Evolutionary conservation across 2,888 invertebrate genomes (phyloP).

Genomic region (Spisula solida): DNA sequence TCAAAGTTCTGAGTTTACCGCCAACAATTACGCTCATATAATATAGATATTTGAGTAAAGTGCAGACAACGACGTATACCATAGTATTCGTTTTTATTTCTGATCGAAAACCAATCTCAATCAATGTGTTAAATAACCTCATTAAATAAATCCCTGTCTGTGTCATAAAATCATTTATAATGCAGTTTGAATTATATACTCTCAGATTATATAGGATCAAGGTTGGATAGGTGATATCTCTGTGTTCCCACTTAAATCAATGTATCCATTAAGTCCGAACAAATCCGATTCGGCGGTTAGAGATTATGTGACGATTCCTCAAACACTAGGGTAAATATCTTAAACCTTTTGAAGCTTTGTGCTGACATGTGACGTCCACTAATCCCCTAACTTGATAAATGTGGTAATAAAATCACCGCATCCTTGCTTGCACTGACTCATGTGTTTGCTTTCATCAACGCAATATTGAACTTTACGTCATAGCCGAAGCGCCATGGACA

Average conservation of each 20-base stretch:
- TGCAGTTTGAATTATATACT: slow-evolving; percentile 50
- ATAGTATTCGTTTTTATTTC: too few species aligned
- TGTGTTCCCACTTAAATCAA: slow-evolving; percentile 38
- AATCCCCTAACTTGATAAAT: slow-evolving; percentile 50
- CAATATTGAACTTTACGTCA: background rate
- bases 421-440: background rate
- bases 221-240: slow-evolving; percentile 21
- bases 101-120: background rate
- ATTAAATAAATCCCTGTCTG: slow-evolving; percentile 24
- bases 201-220: slow-evolving; percentile 47
- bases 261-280: slow-evolving; percentile 39
- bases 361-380: slow-evolving; percentile 51
- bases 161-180: slow-evolving; percentile 45
- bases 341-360: slow-evolving; percentile 25
- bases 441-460: background rate
- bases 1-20: too few species aligned
- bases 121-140: slow-evolving; percentile 24
- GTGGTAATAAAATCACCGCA: slow-evolving; percentile 24
- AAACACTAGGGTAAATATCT: slow-evolving; percentile 63
- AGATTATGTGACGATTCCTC: slow-evolving; percentile 62
- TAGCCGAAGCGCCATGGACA: too few species aligned
- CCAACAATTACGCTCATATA: too few species aligned
- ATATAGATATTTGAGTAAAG: too few species aligned
- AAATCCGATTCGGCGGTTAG: slow-evolving; percentile 46
- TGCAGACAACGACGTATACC: too few species aligned